Evolutionary conservation across 2,113 vertebrate species (phyloP).

Genomic region (Oncorhynchus masou): DNA sequence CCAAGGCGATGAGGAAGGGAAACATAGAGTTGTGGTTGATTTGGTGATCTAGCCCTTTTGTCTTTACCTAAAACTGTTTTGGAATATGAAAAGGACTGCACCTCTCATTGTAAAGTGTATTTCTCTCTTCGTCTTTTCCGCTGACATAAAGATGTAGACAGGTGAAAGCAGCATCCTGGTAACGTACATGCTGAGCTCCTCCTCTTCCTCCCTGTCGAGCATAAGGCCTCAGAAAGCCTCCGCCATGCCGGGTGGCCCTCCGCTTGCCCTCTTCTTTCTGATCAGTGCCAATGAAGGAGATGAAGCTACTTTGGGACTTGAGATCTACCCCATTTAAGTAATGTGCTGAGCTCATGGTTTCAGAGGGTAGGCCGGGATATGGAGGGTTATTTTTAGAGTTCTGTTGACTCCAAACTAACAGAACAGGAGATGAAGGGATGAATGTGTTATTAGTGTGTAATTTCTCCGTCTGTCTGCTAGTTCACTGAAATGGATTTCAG

Average conservation of each 20-base stretch:
- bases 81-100: not conserved
- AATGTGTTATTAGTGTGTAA: not conserved
- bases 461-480: too few relatives aligned
- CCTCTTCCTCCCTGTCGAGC: too few relatives aligned
- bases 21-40: not conserved
- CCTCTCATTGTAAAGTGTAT: not conserved
- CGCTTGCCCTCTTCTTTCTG: not conserved
- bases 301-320: not conserved
- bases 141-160: not conserved
- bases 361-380: too few relatives aligned
- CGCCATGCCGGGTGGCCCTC: not conserved
- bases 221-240: too few relatives aligned
- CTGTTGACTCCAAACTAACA: slow-evolving; percentile 15
- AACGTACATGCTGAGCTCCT: too few relatives aligned
- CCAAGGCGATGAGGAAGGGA: not conserved
- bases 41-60: not conserved
- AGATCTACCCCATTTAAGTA: not conserved
- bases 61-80: not conserved
- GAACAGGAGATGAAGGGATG: slow-evolving; percentile 6
- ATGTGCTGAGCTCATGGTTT: too few relatives aligned
- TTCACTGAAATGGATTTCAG: not conserved
- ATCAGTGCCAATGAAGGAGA: not conserved
- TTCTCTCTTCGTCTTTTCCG: not conserved
- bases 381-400: slow-evolving; percentile 33
- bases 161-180: not conserved